These are phyloP conservation scores for Chrysodeixis includens DNA, from an alignment of 2,888 invertebrate species.

Conservation along the genomic window DNA sequence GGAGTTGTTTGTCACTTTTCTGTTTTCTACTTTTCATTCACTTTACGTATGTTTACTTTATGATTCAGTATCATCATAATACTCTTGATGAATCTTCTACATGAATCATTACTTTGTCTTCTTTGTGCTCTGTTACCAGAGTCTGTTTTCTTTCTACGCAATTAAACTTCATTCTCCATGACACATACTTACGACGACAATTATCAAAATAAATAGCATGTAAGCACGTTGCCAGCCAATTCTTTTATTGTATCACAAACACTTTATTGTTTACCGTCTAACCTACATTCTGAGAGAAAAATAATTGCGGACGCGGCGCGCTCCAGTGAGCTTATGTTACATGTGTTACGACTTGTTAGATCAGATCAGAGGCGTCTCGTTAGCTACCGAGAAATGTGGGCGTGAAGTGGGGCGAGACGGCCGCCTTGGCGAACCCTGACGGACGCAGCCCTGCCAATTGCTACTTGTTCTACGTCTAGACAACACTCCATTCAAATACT, in stretches of 20 bases:
- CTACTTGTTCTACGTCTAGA: not conserved
- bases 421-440: constrained; percentile 45
- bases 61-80: not conserved
- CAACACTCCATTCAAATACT: not conserved
- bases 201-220: constrained; percentile 14
- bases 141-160: not conserved
- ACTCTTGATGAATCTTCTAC: not conserved
- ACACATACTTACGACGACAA: not conserved
- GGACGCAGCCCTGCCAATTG: constrained; percentile 27
- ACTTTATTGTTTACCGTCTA: constrained; percentile 70
- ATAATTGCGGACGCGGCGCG: constrained; percentile 67
- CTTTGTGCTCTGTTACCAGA: not conserved
- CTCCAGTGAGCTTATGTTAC: constrained; percentile 73
- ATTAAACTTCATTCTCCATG: not conserved
- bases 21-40: not conserved
- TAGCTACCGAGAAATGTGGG: constrained; percentile 66
- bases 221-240: constrained; percentile 26
- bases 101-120: constrained; percentile 2
- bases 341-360: constrained; percentile 77
- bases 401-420: constrained; percentile 69
- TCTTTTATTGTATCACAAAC: constrained; percentile 51
- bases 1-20: not conserved
- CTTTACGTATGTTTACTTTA: not conserved
- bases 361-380: constrained; percentile 66
- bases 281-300: constrained; percentile 71